These are phyloP conservation scores for Pseudachorutes palmiensis DNA, from an alignment of 1,140 invertebrate species.

Conservation along the genomic window DNA sequence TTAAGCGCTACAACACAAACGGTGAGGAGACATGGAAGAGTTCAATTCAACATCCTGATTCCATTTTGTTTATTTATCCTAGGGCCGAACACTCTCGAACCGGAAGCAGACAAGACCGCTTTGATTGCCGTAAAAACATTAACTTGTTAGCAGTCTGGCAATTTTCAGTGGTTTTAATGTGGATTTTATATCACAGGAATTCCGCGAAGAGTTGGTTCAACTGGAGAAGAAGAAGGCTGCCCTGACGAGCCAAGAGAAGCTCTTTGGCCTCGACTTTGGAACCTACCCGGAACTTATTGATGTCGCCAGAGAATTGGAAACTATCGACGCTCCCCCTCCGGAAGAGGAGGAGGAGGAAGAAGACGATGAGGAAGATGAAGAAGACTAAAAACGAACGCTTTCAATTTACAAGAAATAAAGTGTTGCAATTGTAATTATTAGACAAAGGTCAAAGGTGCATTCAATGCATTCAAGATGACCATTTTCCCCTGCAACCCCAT, in stretches of 20 bases:
- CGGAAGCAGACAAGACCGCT: constrained; percentile 63
- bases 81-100: constrained; percentile 66
- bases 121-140: too few species aligned
- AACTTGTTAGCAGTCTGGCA: too few species aligned
- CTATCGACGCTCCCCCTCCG: constrained; percentile 59
- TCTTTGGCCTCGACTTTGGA: constrained; percentile 73
- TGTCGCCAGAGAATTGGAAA: constrained; percentile 61
- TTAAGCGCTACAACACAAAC: constrained; percentile 39
- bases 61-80: constrained; percentile 44
- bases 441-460: too few species aligned
- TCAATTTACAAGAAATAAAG: too few species aligned
- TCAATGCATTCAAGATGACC: too few species aligned
- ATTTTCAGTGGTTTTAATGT: too few species aligned
- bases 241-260: constrained; percentile 66
- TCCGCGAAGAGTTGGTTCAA: constrained; percentile 55
- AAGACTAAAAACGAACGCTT: too few species aligned
- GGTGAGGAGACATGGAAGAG: background rate
- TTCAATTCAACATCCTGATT: constrained; percentile 44
- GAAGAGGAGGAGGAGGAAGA: too few species aligned
- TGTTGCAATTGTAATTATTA: too few species aligned
- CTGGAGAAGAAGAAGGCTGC: constrained; percentile 58
- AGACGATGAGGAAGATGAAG: too few species aligned
- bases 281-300: constrained; percentile 67
- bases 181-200: too few species aligned
- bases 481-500: too few species aligned